Conservation (phyloP, 2,113 vertebrate genomes). For the Melanerpes formicivorus region DNA sequence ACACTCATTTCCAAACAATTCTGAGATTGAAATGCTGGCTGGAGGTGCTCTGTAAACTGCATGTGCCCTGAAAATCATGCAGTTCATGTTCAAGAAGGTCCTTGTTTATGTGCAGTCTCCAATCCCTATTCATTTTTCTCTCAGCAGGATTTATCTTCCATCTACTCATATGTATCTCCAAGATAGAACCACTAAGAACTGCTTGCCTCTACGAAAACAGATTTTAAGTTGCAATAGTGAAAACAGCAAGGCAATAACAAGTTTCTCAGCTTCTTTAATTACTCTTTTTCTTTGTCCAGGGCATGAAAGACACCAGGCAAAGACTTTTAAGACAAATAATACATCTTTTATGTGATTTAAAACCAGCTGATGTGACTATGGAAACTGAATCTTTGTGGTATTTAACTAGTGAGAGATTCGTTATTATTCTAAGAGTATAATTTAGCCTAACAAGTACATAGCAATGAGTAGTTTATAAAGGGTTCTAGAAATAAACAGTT, state of each 20-base stretch:
- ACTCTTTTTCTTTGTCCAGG: not conserved
- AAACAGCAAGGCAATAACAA: not conserved
- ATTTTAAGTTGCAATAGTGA: not conserved
- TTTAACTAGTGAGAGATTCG: not conserved
- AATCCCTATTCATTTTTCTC: not conserved
- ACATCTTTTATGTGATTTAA: not conserved
- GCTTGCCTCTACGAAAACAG: not conserved
- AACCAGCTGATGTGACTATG: not conserved
- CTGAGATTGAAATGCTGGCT: not conserved
- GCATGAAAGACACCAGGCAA: not conserved
- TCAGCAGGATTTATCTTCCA: not conserved
- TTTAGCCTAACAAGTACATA: not conserved
- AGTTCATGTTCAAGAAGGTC: not conserved
- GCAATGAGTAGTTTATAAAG: not conserved
- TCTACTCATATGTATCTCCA: not conserved
- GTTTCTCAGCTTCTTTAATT: not conserved
- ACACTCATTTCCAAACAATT: not conserved
- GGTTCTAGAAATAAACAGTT: not conserved
- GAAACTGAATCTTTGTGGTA: not conserved
- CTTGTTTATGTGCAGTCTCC: not conserved
- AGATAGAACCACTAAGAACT: not conserved
- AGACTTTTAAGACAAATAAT: not conserved
- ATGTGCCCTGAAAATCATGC: not conserved
- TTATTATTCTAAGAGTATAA: not conserved
- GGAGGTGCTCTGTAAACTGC: not conserved